Base-by-base conservation (phyloP, 2,888 invertebrate genomes). In the Pterostichus madidus region DNA sequence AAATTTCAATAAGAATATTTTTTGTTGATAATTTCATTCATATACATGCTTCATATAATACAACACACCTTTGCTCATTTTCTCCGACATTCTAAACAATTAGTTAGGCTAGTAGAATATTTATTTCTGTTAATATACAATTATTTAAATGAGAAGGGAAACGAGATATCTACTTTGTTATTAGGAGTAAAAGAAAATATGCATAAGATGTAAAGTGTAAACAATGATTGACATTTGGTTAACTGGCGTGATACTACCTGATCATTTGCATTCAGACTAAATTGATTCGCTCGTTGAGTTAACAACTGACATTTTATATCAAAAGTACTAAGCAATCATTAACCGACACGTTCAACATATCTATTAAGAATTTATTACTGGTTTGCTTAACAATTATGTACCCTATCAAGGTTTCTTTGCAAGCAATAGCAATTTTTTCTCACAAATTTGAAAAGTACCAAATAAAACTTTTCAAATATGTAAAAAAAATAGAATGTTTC, bases 251-350 rank as follows among this genome's bases (percentile, higher is more conserved):
- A 49, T 49, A n/a, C 39, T 49, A 49, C 49, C n/a, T 49, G 49
- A 49, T 49, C 49, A 49, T 49, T 49, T 49, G 10, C 49, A 49
- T 49, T 49, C 13, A 11, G 13, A 49, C 49, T 49, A n/a, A 49
- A 49, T 11, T 49, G 49, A 5, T 49, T 49, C 49, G 49, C 49
- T 49, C 49, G 49, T 49, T 49, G 49, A 49, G 49, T 49, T 49
- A 49, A 49, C 49, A 49, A 49, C 49, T 49, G 49, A 49, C 49
- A 49, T 49, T 49, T 49, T 11, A n/a, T 49, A 11, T 49, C 13
- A 49, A 49, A 49, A 49, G 0, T 10, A 49, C 49, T n/a, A 49
- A 13, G 2, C 13, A 49, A 11, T 49, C 49, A 49, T 49, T 49
- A 49, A 13, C 13, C 49, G 10, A 49, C 49, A 49, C 46, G 46